phyloP scores from a whole-genome alignment of 2,888 invertebrate species.

The Ectemnius lituratus region DNA sequence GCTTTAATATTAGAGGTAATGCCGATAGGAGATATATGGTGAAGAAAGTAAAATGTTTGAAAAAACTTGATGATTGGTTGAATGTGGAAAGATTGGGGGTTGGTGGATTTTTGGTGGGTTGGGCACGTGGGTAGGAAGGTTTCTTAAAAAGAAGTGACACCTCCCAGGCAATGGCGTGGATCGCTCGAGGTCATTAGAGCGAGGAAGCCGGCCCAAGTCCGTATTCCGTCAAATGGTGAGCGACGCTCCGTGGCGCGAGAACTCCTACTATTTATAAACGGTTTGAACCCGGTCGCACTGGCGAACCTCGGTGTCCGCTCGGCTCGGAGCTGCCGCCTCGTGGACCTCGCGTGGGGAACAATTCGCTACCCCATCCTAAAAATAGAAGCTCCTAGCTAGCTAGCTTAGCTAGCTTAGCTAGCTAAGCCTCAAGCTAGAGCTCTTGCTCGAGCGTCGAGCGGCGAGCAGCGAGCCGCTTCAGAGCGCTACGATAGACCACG shows the following conservation, averaged over 20 bases:
- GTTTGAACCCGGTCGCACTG: slow-evolving; percentile 73
- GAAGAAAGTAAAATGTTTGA: too few species aligned
- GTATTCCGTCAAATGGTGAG: slow-evolving; percentile 52
- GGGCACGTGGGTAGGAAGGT: too few species aligned
- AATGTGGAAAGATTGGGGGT: too few species aligned
- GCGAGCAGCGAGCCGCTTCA: slow-evolving; percentile 1
- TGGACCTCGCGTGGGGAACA: slow-evolving; percentile 69
- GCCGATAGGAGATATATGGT: too few species aligned
- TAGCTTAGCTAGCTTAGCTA: slow-evolving; percentile 72
- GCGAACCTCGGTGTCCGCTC: slow-evolving; percentile 64
- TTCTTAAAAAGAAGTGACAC: background rate
- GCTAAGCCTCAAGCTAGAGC: slow-evolving; percentile 23
- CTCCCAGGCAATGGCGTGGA: background rate
- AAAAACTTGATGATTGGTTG: too few species aligned
- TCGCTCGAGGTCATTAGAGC: too few species aligned
- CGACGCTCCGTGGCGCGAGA: slow-evolving; percentile 64
- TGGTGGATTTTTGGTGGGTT: too few species aligned
- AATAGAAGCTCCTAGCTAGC: slow-evolving; percentile 75
- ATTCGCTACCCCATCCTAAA: slow-evolving; percentile 77
- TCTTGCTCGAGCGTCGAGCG: slow-evolving; percentile 38
- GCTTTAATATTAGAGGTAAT: too few species aligned
- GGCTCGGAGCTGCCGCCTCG: slow-evolving; percentile 59
- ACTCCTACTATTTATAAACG: slow-evolving; percentile 75
- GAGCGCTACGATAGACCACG: slow-evolving; percentile 11
- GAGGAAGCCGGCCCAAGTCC: slow-evolving; percentile 20